Base-by-base conservation (phyloP, 2,888 invertebrate species). In the Ptilodon capucinus region DNA sequence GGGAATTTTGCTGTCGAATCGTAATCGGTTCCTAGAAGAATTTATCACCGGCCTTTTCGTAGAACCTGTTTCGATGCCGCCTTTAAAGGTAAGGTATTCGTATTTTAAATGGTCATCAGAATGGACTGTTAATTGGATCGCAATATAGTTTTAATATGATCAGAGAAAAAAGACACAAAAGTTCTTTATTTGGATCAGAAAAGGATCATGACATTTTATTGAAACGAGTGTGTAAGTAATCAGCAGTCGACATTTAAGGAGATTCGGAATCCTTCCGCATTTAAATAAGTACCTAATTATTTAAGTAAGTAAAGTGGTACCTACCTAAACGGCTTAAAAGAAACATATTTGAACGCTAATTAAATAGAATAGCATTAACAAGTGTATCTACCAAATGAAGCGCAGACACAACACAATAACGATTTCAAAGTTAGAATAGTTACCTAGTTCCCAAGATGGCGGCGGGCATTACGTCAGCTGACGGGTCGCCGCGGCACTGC, bases 1-100 rank as follows among this genome's bases (percentile, higher is more conserved):
- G 71, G 81, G 79, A 81, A 80, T 85, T 84, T 81, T 74, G 83
- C 80, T 75, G 81, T 81, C 79, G 76, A 79, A 79, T 79, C 77
- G 73, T 81, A 82, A 82, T 83, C 79, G 79, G 69, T 86, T 81
- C 79, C 71, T 71, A 76, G 78, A 81, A 81, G 74, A 84, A 85
- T 84, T 86, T 84, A 86, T 85, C 75, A 70, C 76, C 73, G 76
- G 70, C 74, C 78, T 78, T 81, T 78, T 73, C 66, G 59, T 57
- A 63, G 70, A 78, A 80, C 75, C 70, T 72, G 76, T 71, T 76
- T 47, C 25, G 55, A 59, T 49, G 63, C 57, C 51, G 60, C 59
- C 56, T 54, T 65, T 62, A 56, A 60, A 55, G 54, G 44, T 48
- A 42, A 61, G 53, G 48, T 61, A 56, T 63, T 65, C 56, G 63